Evolutionary conservation across 2,888 invertebrate genomes (phyloP), one percentile per base, ranked within the genome.

Genomic region (Caenorhabditis plicata): DNA sequence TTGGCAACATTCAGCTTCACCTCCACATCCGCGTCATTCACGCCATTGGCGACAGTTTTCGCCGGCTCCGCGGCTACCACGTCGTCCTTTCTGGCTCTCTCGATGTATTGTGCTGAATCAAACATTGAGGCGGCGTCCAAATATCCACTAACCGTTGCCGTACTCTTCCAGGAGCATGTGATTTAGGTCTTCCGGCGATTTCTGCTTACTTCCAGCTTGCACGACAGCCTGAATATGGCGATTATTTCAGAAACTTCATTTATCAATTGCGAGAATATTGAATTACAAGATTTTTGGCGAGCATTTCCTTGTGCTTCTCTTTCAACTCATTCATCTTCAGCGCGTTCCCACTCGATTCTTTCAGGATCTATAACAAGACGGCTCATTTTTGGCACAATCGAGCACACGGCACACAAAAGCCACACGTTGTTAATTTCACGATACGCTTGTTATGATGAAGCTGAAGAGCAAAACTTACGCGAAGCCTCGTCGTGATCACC

Each of bases 141-240:
- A n/a, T n/a, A n/a, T n/a, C n/a, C n/a, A n/a, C n/a, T n/a, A n/a
- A 70, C 73, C 73, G 46, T 69, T 74, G 38, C 72, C 75, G 50
- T 75, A 75, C 8, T 67, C 64, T 39, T 64, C 62, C 1, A 71
- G 51, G 1, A 64, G 56, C 48, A 64, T 64, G 27, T 71, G 62
- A 39, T 68, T 61, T 38, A 67, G 26, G n/a, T 65, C 41, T 26
- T 15, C 32, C 17, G 41, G 46, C n/a, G 31, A 35, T 11, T 38
- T 40, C 19, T 40, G 43, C 26, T 52, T 49, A 15, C 48, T 36
- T 39, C 40, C 39, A 32, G 58, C 61, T 47, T 54, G 51, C 13
- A 56, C 51, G 19, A 68, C 33, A 15, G 58, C 57, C 67, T 68
- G 53, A 23, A 69, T 58, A 39, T 20, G 7, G 1, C n/a, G 7